Percentiles rank a stretch among this genome's conserved stretches.
Conservation (phyloP, 1,140 invertebrate species). For the Aphelinus atriplicis region DNA sequence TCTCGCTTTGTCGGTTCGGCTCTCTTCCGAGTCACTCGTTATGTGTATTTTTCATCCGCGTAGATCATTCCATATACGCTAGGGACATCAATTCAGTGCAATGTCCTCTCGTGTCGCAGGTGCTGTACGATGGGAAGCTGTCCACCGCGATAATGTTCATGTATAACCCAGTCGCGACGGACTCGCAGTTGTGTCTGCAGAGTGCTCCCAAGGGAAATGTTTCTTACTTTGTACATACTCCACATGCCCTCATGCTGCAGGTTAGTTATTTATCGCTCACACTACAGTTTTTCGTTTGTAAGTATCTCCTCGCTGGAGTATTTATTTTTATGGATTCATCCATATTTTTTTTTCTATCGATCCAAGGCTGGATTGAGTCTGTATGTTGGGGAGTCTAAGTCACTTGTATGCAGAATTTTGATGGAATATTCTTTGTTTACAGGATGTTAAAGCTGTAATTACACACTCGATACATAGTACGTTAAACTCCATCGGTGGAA, state of each 20-base stretch:
- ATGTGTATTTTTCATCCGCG: no score
- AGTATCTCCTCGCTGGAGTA: no score
- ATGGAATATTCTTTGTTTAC: constrained; percentile 50
- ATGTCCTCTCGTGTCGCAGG: constrained; percentile 68
- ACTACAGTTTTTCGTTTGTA: no score
- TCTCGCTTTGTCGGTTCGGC: no score
- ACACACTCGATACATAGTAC: constrained; percentile 99
- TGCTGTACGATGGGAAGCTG: constrained; percentile 97
- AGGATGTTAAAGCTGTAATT: constrained; percentile 99
- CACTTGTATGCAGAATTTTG: background rate
- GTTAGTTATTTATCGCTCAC: constrained; percentile 64
- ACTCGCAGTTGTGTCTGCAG: constrained; percentile 97
- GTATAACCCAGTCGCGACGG: constrained; percentile 99
- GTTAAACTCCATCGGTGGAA: constrained; percentile 97
- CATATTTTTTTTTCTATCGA: no score
- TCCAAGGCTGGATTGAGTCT: no score
- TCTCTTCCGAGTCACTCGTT: no score
- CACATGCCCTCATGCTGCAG: constrained; percentile 98
- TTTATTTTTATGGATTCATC: no score
- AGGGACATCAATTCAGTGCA: no score
- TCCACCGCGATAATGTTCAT: constrained; percentile 97
- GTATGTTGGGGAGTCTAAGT: no score
- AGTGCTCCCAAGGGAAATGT: constrained; percentile 96
- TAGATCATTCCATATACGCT: no score
- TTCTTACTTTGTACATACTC: constrained; percentile 98